These are phyloP conservation scores for Crematogaster levior DNA, from an alignment of 2,888 invertebrate genomes.

Conservation along the genomic window DNA sequence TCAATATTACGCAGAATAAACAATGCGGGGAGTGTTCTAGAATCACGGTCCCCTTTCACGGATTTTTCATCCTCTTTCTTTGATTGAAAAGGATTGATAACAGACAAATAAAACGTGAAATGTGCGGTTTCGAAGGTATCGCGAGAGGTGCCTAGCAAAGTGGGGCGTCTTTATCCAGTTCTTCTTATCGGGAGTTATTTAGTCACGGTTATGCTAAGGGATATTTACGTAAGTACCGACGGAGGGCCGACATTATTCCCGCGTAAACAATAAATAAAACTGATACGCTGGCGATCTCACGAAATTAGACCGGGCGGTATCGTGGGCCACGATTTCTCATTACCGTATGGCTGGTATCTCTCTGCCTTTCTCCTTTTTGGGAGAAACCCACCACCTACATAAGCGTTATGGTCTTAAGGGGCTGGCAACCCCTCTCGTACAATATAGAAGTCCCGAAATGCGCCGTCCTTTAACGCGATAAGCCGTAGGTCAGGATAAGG, in stretches of 20 bases:
- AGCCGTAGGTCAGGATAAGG: conserved; percentile 69
- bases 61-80: neutral
- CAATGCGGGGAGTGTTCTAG: neutral
- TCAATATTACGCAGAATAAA: neutral
- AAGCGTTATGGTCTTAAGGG: conserved; percentile 74
- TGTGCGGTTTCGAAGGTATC: conserved; percentile 16
- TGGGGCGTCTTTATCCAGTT: conserved; percentile 73
- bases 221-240: conserved; percentile 74
- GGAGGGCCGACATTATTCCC: conserved; percentile 58
- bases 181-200: conserved; percentile 72
- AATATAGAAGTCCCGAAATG: conserved; percentile 70
- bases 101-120: neutral
- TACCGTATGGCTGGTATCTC: conserved; percentile 65
- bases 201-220: conserved; percentile 71
- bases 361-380: conserved; percentile 59
- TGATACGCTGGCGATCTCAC: conserved; percentile 36
- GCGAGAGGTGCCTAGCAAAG: conserved; percentile 67
- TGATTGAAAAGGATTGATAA: conserved; percentile 22
- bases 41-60: neutral
- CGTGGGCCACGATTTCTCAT: conserved; percentile 68
- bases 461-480: conserved; percentile 73
- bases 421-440: conserved; percentile 61
- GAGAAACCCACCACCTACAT: conserved; percentile 62
- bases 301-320: conserved; percentile 34
- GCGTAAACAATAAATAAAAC: conserved; percentile 73